Base-by-base conservation (phyloP, 2,888 invertebrate species). In the Fabriciana adippe region DNA sequence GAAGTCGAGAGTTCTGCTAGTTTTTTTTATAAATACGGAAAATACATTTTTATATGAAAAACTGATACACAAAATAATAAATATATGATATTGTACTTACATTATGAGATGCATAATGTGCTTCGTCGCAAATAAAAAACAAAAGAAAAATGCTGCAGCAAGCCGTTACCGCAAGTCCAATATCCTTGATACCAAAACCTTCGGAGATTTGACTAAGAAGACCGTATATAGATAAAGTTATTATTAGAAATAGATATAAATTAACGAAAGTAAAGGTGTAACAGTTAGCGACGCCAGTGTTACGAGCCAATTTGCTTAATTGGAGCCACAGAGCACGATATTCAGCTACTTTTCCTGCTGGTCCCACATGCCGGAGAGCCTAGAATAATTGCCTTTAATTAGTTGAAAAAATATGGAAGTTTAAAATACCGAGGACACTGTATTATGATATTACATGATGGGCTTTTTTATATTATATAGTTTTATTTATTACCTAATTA, bases 111-210 rank as follows among this genome's bases (percentile, higher is more conserved):
- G 96, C 96, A 76, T 95, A 95, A 79, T 96, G 96, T 0, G 96
- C 96, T 80, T 95, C 95, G 74, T 96, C 95, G 76, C 96, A 96
- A 70, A 96, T 94, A 74, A 95, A 95, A 82, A 95, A 96, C n/a
- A 96, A 83, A 59, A 96, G 78, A 51, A 93, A 93, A 51, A 95
- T 93, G 67, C 95, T 95, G 85, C 94, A 95, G 13, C 93, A 79
- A 0, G 95, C 95, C 0, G 95, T 95, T 53, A 96, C 88, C 0
- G 95, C 94, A 35, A 96, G 79, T 0, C 96, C 96, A 64, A 96
- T 94, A 76, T 96, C 96, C 80, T 96, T 96, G 16, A 94, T 88
- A n/a, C 95, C 95, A 67, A 96, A 94, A 0, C 96, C 96, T 69
- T 94, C 95, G 41, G 95, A 95, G 26, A 96, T 93, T 82, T 96